phyloP scores from a whole-genome alignment of 1,140 invertebrate species.

The Formica selysi region DNA sequence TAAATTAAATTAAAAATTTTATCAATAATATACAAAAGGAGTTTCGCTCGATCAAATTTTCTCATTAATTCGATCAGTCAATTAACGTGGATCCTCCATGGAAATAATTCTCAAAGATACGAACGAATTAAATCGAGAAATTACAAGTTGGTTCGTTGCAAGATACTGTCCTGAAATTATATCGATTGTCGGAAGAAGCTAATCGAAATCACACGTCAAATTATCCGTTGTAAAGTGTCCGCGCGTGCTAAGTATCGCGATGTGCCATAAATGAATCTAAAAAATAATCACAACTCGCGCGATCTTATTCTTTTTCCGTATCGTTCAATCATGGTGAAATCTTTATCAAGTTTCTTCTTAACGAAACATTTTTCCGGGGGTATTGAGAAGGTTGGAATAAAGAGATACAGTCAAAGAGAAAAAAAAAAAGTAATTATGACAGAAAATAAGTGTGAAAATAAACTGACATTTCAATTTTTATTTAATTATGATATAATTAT shows the following conservation, averaged over 20 bases:
- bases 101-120: background rate
- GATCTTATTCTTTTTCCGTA: slow-evolving; percentile 3
- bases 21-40: background rate
- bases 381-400: background rate
- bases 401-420: background rate
- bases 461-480: background rate
- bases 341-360: background rate
- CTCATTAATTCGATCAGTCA: background rate
- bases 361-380: background rate
- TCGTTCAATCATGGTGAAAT: background rate
- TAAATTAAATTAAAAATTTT: slow-evolving; percentile 5
- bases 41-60: background rate
- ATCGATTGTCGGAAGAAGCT: slow-evolving; percentile 36
- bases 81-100: background rate
- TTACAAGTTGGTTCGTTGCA: background rate
- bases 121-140: background rate
- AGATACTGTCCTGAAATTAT: background rate
- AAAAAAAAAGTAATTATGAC: background rate
- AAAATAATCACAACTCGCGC: slow-evolving; percentile 17
- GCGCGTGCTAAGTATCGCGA: slow-evolving; percentile 1
- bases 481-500: background rate
- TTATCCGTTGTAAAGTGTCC: slow-evolving; percentile 4
- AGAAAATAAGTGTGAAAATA: background rate
- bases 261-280: background rate
- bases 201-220: slow-evolving; percentile 36